Evolutionary conservation across 2,888 invertebrate genomes (phyloP), one percentile per base, ranked within the genome.

Genomic region (Lobophora halterata): DNA sequence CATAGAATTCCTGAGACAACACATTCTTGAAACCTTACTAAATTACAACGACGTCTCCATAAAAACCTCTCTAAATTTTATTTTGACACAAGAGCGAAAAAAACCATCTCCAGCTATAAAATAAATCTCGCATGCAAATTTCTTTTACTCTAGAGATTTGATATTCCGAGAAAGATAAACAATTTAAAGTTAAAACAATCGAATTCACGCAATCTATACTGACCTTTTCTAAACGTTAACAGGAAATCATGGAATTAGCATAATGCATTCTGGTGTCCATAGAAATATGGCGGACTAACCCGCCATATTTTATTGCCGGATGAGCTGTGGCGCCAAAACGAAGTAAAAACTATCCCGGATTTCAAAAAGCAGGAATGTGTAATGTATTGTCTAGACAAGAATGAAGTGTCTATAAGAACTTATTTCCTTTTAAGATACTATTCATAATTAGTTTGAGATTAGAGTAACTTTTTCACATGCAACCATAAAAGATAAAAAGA

Each of bases 71-170:
- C 67, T 80, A 81, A 83, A 82, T 80, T 75, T 80, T 73, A 71
- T 73, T 78, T 70, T 70, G 73, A 71, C 70, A 65, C 66, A 63
- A 63, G 66, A 73, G 67, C 71, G 58, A 74, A 67, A 70, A 65
- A 77, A 74, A 67, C 62, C 65, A 45, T 69, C 63, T 66, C 57
- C 56, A 67, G 62, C 61, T 65, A 55, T 49, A 50, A 52, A 59
- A 79, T 80, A 81, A 82, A 83, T 81, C 67, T 66, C 53, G 46
- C 56, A 82, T 79, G 80, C 76, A 79, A 79, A 86, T 85, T 71
- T 72, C 49, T 65, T 65, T 62, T 58, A 21, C 18, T 30, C 21
- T 10, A 34, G 16, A 32, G 16, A 20, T 18, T 25, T 26, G 49
- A 60, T 46, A 55, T 79, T 79, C 78, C 46, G 18, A 66, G 79